Conservation (phyloP, 2,797 vertebrate species). For the Rhinatrema bivittatum region DNA sequence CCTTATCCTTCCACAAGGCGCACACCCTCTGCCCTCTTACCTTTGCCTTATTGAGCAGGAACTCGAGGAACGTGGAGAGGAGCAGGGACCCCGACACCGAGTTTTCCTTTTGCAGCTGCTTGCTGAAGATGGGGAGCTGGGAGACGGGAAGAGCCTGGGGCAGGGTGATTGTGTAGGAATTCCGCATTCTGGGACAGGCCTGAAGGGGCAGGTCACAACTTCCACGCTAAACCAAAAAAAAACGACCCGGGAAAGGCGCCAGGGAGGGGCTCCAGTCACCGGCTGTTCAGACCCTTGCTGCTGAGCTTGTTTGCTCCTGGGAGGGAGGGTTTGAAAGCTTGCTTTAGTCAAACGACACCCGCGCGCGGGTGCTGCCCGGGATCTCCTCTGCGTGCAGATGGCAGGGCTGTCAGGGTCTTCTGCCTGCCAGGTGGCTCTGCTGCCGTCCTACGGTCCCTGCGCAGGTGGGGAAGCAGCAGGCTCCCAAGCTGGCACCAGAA, state of each 20-base stretch:
- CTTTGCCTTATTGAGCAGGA: constrained; percentile 90
- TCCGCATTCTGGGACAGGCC: constrained; percentile 71
- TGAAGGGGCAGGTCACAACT: constrained; percentile 11
- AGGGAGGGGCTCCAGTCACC: no score
- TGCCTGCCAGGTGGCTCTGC: no score
- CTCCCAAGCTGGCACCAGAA: no score
- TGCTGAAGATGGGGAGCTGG: constrained; percentile 64
- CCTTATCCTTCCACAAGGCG: no score
- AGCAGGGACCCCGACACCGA: constrained; percentile 77
- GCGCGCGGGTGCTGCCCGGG: not conserved
- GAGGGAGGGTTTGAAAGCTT: no score
- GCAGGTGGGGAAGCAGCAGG: no score
- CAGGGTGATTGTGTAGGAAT: constrained; percentile 82
- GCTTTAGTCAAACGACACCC: no score
- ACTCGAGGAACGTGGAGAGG: constrained; percentile 78
- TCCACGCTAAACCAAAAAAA: no score
- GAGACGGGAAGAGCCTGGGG: constrained; percentile 72
- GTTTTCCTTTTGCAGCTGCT: constrained; percentile 69
- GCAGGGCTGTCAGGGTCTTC: no score
- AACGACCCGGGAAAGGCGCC: no score
- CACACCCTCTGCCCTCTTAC: constrained; percentile 45
- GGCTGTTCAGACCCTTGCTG: fast-evolving
- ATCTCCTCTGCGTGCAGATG: no score
- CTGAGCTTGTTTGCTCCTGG: not conserved
- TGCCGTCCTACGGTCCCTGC: no score